Evolutionary conservation across 1,140 invertebrate genomes (phyloP), one percentile per base, ranked within the genome.

Genomic region (Lamellibrachia luymesi): DNA sequence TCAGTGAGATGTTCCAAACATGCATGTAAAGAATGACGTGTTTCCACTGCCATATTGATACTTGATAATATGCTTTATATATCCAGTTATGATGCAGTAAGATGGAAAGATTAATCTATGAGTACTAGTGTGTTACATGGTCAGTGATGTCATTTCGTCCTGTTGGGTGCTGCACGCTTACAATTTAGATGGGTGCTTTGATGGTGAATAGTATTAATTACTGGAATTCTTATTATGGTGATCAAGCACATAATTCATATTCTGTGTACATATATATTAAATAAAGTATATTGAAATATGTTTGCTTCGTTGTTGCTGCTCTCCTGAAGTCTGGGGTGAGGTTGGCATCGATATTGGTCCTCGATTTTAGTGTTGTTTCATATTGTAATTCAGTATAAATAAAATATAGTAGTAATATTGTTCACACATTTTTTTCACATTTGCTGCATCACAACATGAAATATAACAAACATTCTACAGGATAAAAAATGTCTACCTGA

Each of bases 171-270:
- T 80, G 64, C 17, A 80, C 13, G 64, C 64, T 80, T 80, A 80
- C 64, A 80, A 10, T 80, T 56, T 80, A 80, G 64, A 80, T 8
- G 64, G 64, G 64, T 80, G 64, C 64, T 80, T 80, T 80, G 64
- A 80, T 80, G 64, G 64, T 80, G 64, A 80, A 80, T 80, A 80
- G 64, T 80, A 80, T 80, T 80, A 80, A 80, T 80, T 80, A 80
- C 64, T 80, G 64, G 64, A 80, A 80, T 17, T 80, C 5, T 80
- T 80, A 80, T 80, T 80, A 80, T 80, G 64, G 64, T 80, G 64
- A 80, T 80, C 13, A 80, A 56, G 52, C 52, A 56, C 52, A 56
- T 56, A 56, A 56, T 56, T 80, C 17, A 80, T 80, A 80, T 80
- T 80, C 7, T 80, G 64, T 80, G 64, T 80, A 80, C 25, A 56